These are phyloP conservation scores for Calidris pygmaea DNA, from an alignment of 2,113 vertebrate genomes.

Conservation along the genomic window DNA sequence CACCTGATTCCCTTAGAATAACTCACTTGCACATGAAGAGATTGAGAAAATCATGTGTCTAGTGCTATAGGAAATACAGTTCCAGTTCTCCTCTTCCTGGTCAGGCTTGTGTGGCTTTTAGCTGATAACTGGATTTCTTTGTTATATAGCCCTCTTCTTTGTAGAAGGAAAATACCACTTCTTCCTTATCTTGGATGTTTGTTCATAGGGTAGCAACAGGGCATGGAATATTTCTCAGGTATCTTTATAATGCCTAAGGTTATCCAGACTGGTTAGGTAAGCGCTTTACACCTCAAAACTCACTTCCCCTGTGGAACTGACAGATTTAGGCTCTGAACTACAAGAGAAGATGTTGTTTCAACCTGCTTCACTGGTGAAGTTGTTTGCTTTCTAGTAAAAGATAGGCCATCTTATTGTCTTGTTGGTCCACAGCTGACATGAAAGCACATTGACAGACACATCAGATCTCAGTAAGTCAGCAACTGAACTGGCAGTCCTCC, in stretches of 20 bases:
- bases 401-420: neutral
- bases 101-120: neutral
- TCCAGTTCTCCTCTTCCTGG: neutral
- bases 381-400: neutral
- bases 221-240: neutral
- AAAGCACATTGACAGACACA: neutral
- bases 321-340: neutral
- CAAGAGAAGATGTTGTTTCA: neutral
- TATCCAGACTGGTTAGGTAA: neutral
- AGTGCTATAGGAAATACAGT: neutral
- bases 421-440: neutral
- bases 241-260: neutral
- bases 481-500: neutral
- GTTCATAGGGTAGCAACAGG: neutral
- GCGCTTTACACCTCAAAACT: neutral
- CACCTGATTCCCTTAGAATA: neutral
- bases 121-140: neutral
- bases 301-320: neutral
- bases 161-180: neutral
- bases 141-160: neutral
- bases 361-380: neutral
- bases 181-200: neutral
- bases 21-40: neutral
- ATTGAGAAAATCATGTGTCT: accelerated
- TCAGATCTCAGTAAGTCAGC: neutral